Evolutionary conservation across 1,140 invertebrate species (phyloP), one percentile per base, ranked within the genome.

Genomic region (Brachystomella parvula): DNA sequence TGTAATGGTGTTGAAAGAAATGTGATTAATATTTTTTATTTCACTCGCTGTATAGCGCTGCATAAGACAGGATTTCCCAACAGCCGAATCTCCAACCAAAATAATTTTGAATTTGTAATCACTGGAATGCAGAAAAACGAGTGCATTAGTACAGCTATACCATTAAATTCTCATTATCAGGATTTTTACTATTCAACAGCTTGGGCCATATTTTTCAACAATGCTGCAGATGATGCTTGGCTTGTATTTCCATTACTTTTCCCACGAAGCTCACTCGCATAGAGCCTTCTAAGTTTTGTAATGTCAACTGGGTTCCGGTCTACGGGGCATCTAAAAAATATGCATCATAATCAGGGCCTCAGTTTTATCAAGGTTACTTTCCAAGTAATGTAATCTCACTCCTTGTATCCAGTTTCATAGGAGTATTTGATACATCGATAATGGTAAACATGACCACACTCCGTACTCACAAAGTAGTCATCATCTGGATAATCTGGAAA

Each of bases 91-190:
- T 33, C 72, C 72, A 19, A 73, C 65, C 19, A 73, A 26, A 21
- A 73, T 71, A 33, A 73, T 67, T 63, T 73, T 73, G 47, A 73
- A 73, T 39, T 65, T 66, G 32, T 71, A 62, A 44, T 73, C 70
- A 61, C 71, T 72, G 30, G n/a, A 65, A 69, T 12, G 2, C 21
- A 19, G 44, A 65, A 9, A 63, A 47, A 39, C 9, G 32, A 30
- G 24, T 30, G 49, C 6, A 49, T 47, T 17, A 63, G 12, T 26
- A n/a, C n/a, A n/a, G n/a, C n/a, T n/a, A n/a, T n/a, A n/a, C n/a
- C n/a, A n/a, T n/a, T n/a, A n/a, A n/a, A n/a, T n/a, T n/a, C n/a
- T n/a, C n/a, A n/a, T n/a, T n/a, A 29, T 60, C 32, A 15, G 9
- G 26, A 30, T 28, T 15, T 3, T 63, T 53, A 26, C 39, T 26